These are phyloP conservation scores for Heliconius eleuchia DNA, from an alignment of 1,140 invertebrate genomes.

Conservation along the genomic window DNA sequence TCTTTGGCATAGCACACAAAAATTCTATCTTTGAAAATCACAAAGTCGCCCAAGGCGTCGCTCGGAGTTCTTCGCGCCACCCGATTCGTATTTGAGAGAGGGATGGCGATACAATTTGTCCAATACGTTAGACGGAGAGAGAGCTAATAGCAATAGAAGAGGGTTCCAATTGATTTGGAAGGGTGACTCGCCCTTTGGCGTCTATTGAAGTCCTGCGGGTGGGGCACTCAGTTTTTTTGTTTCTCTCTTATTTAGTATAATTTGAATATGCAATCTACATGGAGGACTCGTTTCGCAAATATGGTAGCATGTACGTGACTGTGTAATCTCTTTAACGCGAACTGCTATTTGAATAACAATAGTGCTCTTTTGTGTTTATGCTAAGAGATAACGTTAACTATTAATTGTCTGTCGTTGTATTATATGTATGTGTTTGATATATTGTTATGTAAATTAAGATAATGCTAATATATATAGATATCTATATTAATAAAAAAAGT, in stretches of 20 bases:
- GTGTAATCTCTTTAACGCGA: constrained; percentile 7
- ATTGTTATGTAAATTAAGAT: background rate
- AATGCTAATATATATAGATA: no score
- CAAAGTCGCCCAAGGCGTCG: constrained; percentile 54
- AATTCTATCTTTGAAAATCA: constrained; percentile 62
- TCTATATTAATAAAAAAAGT: no score
- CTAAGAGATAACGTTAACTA: background rate
- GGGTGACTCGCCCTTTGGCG: constrained; percentile 66
- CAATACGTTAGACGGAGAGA: constrained; percentile 50
- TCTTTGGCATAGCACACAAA: constrained; percentile 46
- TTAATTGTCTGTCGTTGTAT: background rate
- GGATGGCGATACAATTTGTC: constrained; percentile 35
- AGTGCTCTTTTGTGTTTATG: background rate
- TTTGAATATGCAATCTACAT: constrained; percentile 74
- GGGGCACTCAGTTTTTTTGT: constrained; percentile 70
- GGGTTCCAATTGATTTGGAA: constrained; percentile 70
- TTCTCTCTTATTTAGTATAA: constrained; percentile 77
- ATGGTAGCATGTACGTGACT: constrained; percentile 19
- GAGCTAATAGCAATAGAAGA: constrained; percentile 52
- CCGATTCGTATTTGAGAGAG: constrained; percentile 57
- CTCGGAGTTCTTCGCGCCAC: constrained; percentile 45
- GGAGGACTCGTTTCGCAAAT: constrained; percentile 54
- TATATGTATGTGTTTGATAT: background rate
- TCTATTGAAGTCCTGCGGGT: constrained; percentile 63
- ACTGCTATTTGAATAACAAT: constrained; percentile 11